phyloP scores from a whole-genome alignment of 2,888 invertebrate species.

The Ennomos erosarius region DNA sequence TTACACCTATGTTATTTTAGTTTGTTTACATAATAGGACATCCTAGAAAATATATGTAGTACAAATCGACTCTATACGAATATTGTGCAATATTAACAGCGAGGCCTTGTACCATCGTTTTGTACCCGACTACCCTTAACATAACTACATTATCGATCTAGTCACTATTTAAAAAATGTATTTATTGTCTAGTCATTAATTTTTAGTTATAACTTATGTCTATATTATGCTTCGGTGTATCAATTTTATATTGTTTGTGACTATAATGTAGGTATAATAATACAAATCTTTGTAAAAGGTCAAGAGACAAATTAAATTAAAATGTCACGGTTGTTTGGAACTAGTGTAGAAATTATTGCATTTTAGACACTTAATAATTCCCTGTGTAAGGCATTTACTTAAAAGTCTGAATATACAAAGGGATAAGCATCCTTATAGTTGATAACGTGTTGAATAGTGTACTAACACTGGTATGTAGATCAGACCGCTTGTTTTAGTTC shows the following conservation, averaged over 20 bases:
- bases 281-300: background rate
- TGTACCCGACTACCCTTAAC: no score
- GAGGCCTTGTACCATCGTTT: no score
- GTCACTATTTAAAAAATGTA: background rate
- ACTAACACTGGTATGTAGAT: conserved; percentile 27
- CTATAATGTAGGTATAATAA: background rate
- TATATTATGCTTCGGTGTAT: conserved; percentile 30
- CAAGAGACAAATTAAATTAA: conserved; percentile 2
- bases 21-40: no score
- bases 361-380: conserved; percentile 41
- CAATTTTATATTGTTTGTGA: conserved; percentile 20
- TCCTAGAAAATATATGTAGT: no score
- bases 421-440: conserved; percentile 50
- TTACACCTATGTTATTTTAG: no score
- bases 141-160: background rate
- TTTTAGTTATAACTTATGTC: conserved; percentile 17
- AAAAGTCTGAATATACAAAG: conserved; percentile 61
- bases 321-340: background rate
- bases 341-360: conserved; percentile 15
- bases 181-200: conserved; percentile 13
- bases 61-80: no score
- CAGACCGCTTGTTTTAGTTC: conserved; percentile 2
- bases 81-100: no score
- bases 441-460: conserved; percentile 47
- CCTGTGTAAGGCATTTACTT: conserved; percentile 47